Evolutionary conservation across 1,140 invertebrate genomes (phyloP), one percentile per base, ranked within the genome.

Genomic region (Caenorhabditis briggsae): DNA sequence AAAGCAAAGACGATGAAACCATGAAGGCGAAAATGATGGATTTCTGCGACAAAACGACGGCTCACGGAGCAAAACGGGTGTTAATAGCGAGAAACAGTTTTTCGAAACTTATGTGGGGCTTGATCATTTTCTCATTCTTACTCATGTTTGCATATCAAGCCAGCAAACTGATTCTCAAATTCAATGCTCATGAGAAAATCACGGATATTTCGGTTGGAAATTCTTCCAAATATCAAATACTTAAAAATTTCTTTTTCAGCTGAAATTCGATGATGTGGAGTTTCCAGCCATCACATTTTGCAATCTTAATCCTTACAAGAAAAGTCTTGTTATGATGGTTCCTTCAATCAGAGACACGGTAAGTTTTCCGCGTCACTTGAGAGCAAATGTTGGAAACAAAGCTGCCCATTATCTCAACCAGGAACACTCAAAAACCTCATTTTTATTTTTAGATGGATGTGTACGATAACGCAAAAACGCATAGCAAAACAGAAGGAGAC

Each of bases 241-340:
- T n/a, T n/a, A n/a, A n/a, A 23, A 16, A 11, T 11, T 64, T 43
- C 9, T 46, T 74, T 83, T 87, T 82, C 82, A 87, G 86, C 46
- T 87, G 20, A 87, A 87, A 87, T 87, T 87, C 48, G 86, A 87
- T 55, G 64, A 87, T 16, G 86, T 87, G 23, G 86, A 87, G 50
- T 87, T 87, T 25, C 86, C 86, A 41, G 86, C 86, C 0, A 87
- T 87, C 50, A 87, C 86, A 18, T 87, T 87, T 46, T 87, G 86
- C 70, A 87, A 87, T 84, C 48, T 87, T 53, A 87, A 87, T 84
- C 82, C 82, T 0, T 87, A 87, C 41, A 87, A 87, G 58, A 84
- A 82, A 18, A 87, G 86, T 84, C 74, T 87, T 46, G 83, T 87
- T 50, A 84, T 70, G 65, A 84, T 87, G 86, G 86, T 87, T 20